Evolutionary conservation across 2,888 invertebrate species (phyloP).

Genomic region (Ichneumoninae sp.): DNA sequence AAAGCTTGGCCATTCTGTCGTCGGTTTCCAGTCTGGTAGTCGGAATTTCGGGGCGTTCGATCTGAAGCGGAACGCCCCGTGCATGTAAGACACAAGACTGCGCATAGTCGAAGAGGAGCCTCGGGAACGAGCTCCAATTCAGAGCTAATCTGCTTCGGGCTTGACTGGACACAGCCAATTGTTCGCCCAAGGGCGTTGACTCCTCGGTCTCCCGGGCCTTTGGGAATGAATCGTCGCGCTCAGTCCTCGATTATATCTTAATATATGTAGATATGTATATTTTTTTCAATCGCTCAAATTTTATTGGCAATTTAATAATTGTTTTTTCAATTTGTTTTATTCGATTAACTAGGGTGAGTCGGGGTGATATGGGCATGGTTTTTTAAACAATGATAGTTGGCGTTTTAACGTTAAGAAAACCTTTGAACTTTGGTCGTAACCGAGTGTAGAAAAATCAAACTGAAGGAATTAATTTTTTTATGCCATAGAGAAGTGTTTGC

Average conservation of each 20-base stretch:
- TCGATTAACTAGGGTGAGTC: not conserved
- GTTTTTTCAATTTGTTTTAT: not conserved
- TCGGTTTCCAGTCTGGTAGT: not conserved
- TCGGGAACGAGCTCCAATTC: constrained; percentile 58
- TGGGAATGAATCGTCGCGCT: constrained; percentile 32
- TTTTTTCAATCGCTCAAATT: no score
- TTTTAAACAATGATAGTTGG: no score
- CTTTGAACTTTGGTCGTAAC: no score
- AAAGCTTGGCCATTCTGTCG: not conserved
- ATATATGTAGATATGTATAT: not conserved
- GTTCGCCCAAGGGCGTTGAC: constrained; percentile 59
- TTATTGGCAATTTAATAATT: not conserved
- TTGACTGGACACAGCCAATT: constrained; percentile 55
- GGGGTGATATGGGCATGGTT: not conserved
- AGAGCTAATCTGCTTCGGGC: constrained; percentile 52
- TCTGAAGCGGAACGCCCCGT: not conserved
- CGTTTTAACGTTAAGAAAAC: no score
- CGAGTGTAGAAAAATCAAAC: no score
- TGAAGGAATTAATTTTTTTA: no score
- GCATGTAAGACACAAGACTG: not conserved
- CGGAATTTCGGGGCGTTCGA: not conserved
- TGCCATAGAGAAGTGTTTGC: no score
- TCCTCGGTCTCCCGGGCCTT: constrained; percentile 38
- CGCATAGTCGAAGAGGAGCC: constrained; percentile 43
- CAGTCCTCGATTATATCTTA: constrained; percentile 8